A percentile compares a stretch with the other conserved stretches of the same genome.
phyloP scores from a whole-genome alignment of 2,113 vertebrate species.

The Nothobranchius furzeri region DNA sequence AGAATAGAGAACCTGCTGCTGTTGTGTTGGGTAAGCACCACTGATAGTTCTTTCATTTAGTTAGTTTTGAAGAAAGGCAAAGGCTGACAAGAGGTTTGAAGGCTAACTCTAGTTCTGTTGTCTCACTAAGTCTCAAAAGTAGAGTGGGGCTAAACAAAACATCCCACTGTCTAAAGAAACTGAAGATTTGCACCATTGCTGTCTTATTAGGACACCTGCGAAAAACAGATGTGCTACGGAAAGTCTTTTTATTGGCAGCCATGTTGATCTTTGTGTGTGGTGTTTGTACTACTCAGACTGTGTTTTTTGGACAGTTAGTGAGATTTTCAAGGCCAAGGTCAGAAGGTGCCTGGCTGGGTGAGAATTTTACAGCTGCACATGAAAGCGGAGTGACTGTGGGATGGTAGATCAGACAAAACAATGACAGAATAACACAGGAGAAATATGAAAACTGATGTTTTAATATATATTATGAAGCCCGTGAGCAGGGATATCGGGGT shows the following conservation, averaged over 20 bases:
- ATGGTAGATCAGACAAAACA: constrained; percentile 31
- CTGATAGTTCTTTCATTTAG: background rate
- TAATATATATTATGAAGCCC: constrained; percentile 6
- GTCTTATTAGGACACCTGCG: constrained; percentile 27
- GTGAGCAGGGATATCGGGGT: constrained; percentile 13
- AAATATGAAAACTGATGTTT: constrained; percentile 40
- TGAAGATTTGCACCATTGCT: constrained; percentile 1
- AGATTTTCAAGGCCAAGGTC: constrained; percentile 46
- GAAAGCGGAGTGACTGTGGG: constrained; percentile 57
- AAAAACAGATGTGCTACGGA: constrained; percentile 32
- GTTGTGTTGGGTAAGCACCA: constrained; percentile 49
- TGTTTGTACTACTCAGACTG: constrained; percentile 53
- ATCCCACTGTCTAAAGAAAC: no score
- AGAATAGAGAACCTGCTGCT: background rate
- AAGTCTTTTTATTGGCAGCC: constrained; percentile 30
- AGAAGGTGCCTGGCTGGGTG: constrained; percentile 62
- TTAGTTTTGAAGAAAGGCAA: background rate
- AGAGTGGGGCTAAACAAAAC: no score
- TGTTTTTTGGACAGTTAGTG: constrained; percentile 58
- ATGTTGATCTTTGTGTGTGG: constrained; percentile 43
- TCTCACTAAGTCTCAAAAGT: background rate
- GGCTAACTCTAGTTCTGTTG: background rate
- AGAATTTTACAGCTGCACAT: constrained; percentile 77
- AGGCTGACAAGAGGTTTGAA: background rate
- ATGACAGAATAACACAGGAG: constrained; percentile 6